phyloP scores from a whole-genome alignment of 2,113 vertebrate species.

The Salvelinus fontinalis region DNA sequence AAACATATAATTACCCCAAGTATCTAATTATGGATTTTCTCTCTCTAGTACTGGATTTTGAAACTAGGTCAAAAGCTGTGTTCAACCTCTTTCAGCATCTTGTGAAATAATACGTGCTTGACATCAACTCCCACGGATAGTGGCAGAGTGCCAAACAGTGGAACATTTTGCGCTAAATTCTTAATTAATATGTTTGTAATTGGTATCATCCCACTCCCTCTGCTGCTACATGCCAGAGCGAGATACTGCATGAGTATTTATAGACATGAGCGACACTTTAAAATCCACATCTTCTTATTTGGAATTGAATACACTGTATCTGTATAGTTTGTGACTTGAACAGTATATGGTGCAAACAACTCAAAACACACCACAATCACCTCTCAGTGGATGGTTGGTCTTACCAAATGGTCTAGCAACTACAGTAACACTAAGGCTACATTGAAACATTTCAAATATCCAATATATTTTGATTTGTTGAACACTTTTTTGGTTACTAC shows the following conservation, averaged over 20 bases:
- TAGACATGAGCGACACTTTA: slow-evolving; percentile 11
- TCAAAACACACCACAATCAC: not conserved
- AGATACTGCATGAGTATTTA: slow-evolving; percentile 33
- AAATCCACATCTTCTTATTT: slow-evolving; percentile 14
- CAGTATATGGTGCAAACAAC: not conserved
- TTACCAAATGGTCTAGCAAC: not conserved
- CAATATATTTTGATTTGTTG: too few relatives aligned
- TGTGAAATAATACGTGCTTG: not conserved
- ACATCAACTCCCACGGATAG: not conserved
- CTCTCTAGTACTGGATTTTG: not conserved
- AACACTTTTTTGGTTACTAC: too few relatives aligned
- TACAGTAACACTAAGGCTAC: not conserved
- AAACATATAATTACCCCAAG: not conserved
- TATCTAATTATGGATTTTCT: not conserved
- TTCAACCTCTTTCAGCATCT: not conserved
- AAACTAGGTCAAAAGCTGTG: not conserved
- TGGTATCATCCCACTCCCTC: slow-evolving; percentile 8
- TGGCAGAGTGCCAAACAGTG: not conserved
- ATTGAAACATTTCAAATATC: too few relatives aligned
- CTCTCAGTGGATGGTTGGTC: not conserved
- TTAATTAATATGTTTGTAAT: slow-evolving; percentile 3
- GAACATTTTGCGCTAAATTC: not conserved
- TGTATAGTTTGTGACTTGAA: not conserved
- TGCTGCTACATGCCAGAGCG: slow-evolving; percentile 2
- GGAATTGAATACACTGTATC: slow-evolving; percentile 21